These are phyloP conservation scores for Cantharis rufa DNA, from an alignment of 2,888 invertebrate genomes.

Conservation along the genomic window DNA sequence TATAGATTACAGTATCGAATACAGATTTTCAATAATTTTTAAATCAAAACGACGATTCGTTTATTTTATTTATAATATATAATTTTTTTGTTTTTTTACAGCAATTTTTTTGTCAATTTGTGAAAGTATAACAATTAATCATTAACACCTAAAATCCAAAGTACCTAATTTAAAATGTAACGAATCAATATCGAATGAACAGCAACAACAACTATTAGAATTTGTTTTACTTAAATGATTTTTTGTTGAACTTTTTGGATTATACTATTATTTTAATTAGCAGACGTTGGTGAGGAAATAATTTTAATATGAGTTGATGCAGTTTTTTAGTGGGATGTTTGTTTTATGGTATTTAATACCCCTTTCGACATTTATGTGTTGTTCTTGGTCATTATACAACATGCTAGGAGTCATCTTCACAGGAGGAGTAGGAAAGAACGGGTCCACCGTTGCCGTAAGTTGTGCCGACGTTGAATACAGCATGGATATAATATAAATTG, in stretches of 20 bases:
- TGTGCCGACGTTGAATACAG: slow-evolving; percentile 27
- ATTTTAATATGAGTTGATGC: slow-evolving; percentile 20
- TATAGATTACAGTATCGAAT: no score
- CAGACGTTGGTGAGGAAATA: neutral
- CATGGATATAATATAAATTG: slow-evolving; percentile 23
- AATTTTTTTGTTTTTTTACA: neutral
- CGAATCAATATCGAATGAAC: neutral
- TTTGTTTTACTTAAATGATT: neutral
- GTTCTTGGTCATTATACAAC: slow-evolving; percentile 72
- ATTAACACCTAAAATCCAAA: neutral
- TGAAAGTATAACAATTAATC: neutral
- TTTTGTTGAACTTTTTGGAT: neutral
- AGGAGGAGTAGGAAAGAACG: slow-evolving; percentile 96
- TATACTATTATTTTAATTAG: neutral
- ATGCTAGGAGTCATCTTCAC: slow-evolving; percentile 70
- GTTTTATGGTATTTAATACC: slow-evolving; percentile 78
- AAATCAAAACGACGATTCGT: no score
- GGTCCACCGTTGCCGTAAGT: slow-evolving; percentile 96
- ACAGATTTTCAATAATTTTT: no score
- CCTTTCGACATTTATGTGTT: slow-evolving; percentile 73
- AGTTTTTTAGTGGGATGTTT: slow-evolving; percentile 67
- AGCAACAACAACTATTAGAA: neutral
- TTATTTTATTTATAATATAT: no score
- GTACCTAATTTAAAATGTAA: neutral
- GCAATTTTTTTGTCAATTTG: neutral